These are phyloP conservation scores for Zhuqinia jingwanae DNA, from an alignment of 2,888 invertebrate genomes.

Conservation along the genomic window DNA sequence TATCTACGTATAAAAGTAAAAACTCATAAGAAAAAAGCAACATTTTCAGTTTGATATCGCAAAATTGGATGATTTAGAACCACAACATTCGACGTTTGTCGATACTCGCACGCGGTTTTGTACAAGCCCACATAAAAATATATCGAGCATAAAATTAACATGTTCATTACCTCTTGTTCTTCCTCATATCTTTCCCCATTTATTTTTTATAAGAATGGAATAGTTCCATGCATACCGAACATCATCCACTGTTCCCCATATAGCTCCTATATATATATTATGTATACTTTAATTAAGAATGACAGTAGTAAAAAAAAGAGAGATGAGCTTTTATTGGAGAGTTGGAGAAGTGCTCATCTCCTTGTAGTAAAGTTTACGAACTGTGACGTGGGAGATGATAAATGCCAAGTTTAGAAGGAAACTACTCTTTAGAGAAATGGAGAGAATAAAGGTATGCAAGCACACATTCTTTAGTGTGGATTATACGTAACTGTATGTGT, in stretches of 20 bases:
- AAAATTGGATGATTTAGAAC: too few species aligned
- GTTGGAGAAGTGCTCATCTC: too few species aligned
- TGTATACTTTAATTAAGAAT: neutral
- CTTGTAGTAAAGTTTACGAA: too few species aligned
- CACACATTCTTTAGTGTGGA: too few species aligned
- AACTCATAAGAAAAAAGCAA: neutral
- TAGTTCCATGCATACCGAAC: neutral
- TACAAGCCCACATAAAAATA: neutral
- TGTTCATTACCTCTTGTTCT: neutral
- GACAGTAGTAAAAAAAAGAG: neutral
- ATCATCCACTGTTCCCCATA: neutral
- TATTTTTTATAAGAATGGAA: neutral
- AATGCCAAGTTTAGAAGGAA: too few species aligned
- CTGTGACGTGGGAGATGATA: too few species aligned
- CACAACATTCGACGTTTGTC: too few species aligned
- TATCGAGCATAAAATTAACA: neutral
- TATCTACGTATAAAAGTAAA: neutral
- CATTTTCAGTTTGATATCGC: neutral
- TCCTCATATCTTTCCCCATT: neutral
- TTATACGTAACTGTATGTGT: too few species aligned
- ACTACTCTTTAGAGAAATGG: too few species aligned
- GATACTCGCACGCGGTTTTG: neutral
- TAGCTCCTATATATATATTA: neutral
- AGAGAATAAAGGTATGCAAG: too few species aligned
- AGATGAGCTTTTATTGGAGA: too few species aligned